Evolutionary conservation across 2,797 vertebrate genomes (phyloP).

Genomic region (Lerista edwardsae): DNA sequence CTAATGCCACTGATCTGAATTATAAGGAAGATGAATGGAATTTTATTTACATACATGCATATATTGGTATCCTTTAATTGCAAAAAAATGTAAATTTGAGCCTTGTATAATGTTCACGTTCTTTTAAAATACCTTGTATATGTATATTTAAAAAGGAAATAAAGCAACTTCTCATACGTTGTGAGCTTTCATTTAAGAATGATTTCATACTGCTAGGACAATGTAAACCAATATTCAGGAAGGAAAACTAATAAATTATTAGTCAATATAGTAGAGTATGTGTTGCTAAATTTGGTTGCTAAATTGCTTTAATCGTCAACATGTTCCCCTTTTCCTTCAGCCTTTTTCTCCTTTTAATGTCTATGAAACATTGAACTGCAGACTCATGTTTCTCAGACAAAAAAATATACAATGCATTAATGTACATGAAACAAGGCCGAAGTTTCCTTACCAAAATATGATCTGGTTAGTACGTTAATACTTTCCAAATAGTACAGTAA

Average conservation of each 20-base stretch:
- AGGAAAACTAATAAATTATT: constrained; percentile 18
- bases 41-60: constrained; percentile 77
- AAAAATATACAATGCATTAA: not conserved
- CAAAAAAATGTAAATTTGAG: constrained; percentile 83
- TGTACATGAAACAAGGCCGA: not conserved
- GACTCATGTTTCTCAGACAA: not conserved
- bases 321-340: not conserved
- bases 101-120: constrained; percentile 82
- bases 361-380: not conserved
- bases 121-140: constrained; percentile 82
- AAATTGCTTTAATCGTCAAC: not conserved
- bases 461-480: not conserved
- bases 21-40: constrained; percentile 73
- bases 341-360: not conserved
- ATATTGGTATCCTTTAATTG: constrained; percentile 79
- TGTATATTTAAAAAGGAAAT: constrained; percentile 81
- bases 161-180: constrained; percentile 71
- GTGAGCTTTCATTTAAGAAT: constrained; percentile 62
- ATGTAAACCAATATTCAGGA: not conserved
- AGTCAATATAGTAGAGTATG: not conserved
- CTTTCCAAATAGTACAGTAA: not conserved
- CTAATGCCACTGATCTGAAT: constrained; percentile 77
- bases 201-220: not conserved
- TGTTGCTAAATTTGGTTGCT: not conserved
- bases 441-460: not conserved